Conservation (phyloP, 2,888 invertebrate genomes). For the Helicoverpa assulta region DNA sequence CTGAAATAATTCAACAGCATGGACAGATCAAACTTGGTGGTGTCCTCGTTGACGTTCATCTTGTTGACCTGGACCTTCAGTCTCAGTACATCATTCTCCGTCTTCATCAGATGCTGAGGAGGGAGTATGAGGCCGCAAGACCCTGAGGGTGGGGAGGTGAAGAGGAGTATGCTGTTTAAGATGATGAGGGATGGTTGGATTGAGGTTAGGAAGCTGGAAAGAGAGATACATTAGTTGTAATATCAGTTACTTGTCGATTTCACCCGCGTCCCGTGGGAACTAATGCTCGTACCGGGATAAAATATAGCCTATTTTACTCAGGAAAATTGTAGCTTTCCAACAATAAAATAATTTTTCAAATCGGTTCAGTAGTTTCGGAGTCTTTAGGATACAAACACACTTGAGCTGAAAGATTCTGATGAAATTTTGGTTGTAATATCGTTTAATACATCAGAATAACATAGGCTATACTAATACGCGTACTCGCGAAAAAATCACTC, state of each 20-base stretch:
- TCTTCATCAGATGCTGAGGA: constrained; percentile 70
- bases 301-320: too few species aligned
- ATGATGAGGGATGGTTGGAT: constrained; percentile 77
- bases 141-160: constrained; percentile 78
- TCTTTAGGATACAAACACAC: too few species aligned
- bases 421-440: too few species aligned
- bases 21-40: constrained; percentile 52
- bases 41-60: constrained; percentile 51
- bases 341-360: too few species aligned
- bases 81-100: constrained; percentile 63
- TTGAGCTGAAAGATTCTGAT: too few species aligned
- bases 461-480: too few species aligned
- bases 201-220: constrained; percentile 77
- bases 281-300: too few species aligned
- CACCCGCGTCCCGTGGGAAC: too few species aligned
- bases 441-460: not conserved
- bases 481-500: too few species aligned
- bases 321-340: too few species aligned
- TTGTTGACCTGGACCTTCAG: constrained; percentile 64
- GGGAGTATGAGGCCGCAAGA: constrained; percentile 83
- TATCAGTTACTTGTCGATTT: too few species aligned
- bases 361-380: too few species aligned
- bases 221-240: not conserved
- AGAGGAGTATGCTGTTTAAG: constrained; percentile 78
- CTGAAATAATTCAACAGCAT: constrained; percentile 72